These are phyloP conservation scores for Psephotus haematonotus DNA, from an alignment of 2,113 vertebrate genomes.

Conservation along the genomic window DNA sequence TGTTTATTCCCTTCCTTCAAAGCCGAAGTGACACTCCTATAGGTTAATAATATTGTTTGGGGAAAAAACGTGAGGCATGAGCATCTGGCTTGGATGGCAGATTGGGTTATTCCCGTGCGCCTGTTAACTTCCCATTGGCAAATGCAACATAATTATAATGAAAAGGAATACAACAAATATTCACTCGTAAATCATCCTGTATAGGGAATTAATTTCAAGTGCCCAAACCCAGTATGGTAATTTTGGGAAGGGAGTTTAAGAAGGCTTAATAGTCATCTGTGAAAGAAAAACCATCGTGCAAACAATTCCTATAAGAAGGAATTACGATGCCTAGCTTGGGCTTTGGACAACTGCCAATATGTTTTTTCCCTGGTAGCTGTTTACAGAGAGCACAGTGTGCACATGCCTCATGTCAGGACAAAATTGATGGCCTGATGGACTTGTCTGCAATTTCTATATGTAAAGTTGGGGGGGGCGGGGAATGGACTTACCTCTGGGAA, in stretches of 20 bases:
- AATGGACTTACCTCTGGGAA: constrained; percentile 63
- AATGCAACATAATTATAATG: background rate
- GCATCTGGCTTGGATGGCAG: background rate
- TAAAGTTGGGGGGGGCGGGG: background rate
- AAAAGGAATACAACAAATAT: constrained; percentile 1
- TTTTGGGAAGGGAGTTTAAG: background rate
- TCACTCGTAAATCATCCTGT: background rate
- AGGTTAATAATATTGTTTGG: background rate
- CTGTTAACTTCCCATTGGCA: background rate
- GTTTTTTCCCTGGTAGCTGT: background rate
- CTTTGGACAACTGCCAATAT: background rate
- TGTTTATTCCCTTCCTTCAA: constrained; percentile 44
- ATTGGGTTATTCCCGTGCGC: background rate
- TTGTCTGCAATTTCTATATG: background rate
- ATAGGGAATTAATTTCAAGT: background rate
- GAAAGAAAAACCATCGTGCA: background rate
- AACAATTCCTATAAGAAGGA: background rate
- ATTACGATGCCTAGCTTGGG: background rate
- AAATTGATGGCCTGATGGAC: background rate
- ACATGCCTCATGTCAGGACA: background rate
- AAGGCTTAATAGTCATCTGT: background rate
- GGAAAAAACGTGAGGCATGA: background rate
- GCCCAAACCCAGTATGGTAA: background rate
- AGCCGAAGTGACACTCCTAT: background rate
- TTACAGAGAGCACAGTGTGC: background rate